Evolutionary conservation across 2,888 invertebrate species (phyloP), one percentile per base, ranked within the genome.

Genomic region (Latrodectus elegans): DNA sequence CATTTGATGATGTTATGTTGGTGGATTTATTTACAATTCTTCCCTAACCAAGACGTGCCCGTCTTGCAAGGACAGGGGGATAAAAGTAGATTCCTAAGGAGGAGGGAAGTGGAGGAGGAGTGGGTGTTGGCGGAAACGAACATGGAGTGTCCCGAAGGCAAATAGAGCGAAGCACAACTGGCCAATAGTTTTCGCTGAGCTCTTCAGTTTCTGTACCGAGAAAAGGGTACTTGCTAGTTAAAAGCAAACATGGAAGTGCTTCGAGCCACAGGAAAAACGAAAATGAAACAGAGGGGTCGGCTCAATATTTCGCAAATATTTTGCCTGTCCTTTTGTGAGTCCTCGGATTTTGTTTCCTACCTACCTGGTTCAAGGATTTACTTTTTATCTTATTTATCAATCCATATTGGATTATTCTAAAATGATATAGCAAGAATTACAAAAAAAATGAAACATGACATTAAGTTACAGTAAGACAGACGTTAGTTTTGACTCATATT

Each of bases 151-250:
- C 74, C 80, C 71, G 22, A 71, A 75, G 81, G 81, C 86, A 86
- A 86, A 86, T 86, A 86, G 75, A 76, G 75, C 51, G 73, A 80
- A 76, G 81, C 80, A n/a, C n/a, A 80, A 76, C 80, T 76, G 80
- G 76, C 81, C 86, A 81, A 86, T 86, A 86, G 86, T 84, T 84
- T 84, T 84, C 84, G 78, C 84, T 74, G 74, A 84, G 74, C 73
- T 79, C 74, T 67, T 55, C 79, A 73, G 71, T 82, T 78, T 74
- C 55, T 79, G 64, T 53, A 51, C 55, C 26, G 68, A 14, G 75
- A 22, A 71, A 75, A 68, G 78, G 53, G 67, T 65, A 75, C 75
- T 83, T 51, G 52, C 60, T 73, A 84, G 84, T 84, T 84, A 73
- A 84, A 84, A 84, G 84, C 74, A 84, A 84, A 84, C 68, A 79